Evolutionary conservation across 2,888 invertebrate genomes (phyloP).

Genomic region (Mechanitis messenoides): DNA sequence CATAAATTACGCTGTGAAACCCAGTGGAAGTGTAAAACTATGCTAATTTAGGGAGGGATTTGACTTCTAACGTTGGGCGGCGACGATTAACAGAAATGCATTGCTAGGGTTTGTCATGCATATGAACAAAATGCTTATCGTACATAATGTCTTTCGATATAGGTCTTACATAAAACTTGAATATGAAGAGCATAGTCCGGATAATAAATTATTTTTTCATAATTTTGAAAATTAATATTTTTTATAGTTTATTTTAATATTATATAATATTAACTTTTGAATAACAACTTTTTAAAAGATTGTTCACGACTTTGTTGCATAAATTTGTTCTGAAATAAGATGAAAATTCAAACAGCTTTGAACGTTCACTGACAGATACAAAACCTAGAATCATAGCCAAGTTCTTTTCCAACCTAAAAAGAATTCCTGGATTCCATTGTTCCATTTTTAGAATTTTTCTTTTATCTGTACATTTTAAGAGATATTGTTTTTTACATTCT

Average conservation of each 20-base stretch:
- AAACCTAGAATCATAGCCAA: slow-evolving; percentile 1
- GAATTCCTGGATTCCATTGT: slow-evolving; percentile 3
- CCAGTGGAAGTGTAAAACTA: slow-evolving; percentile 27
- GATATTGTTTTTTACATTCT: not conserved
- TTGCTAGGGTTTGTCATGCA: slow-evolving; percentile 10
- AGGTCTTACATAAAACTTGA: no score
- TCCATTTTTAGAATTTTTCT: not conserved
- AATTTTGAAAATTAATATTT: no score
- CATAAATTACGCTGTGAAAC: slow-evolving; percentile 27
- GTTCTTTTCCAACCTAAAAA: slow-evolving; percentile 5
- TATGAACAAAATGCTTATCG: not conserved
- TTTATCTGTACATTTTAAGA: not conserved
- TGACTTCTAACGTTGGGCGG: slow-evolving; percentile 15
- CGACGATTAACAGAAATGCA: slow-evolving; percentile 24
- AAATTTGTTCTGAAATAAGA: not conserved
- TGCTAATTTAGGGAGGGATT: slow-evolving; percentile 25
- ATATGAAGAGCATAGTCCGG: no score
- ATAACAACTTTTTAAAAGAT: not conserved
- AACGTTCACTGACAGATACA: not conserved
- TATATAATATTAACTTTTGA: no score
- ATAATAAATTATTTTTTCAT: no score
- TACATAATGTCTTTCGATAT: no score
- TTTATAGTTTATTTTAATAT: no score
- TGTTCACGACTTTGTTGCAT: not conserved
- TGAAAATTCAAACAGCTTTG: not conserved